Evolutionary conservation across 2,888 invertebrate species (phyloP), one percentile per base, ranked within the genome.

Genomic region (Drosophila diplacantha): DNA sequence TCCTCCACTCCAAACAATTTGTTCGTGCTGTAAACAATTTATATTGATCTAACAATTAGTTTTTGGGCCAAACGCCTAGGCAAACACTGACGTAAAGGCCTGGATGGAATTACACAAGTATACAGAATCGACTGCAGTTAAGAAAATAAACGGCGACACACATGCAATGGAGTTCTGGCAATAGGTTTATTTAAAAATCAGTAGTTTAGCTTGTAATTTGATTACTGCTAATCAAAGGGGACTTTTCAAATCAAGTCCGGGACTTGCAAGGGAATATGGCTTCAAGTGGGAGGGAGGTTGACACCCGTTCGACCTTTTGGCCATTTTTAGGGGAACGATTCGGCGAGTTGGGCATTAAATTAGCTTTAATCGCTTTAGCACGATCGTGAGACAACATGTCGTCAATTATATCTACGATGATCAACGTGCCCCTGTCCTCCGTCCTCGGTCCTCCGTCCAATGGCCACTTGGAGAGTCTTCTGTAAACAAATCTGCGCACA

Each of bases 311-410:
- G 65, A 63, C 58, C 69, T 43, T 49, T 41, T 38, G 32, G 32
- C 8, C 26, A 22, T 43, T 58, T 43, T 43, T 29, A 31, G 32
- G 50, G 51, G 14, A 50, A 39, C 34, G 46, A 26, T 39, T 59
- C 31, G n/a, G 31, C 20, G n/a, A 35, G 18, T 31, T 41, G 69
- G 73, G 71, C 75, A 72, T 81, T 76, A 79, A 79, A 73, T 83
- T 79, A 59, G 73, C 75, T 69, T 83, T 85, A 85, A 85, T 85
- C 85, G 84, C 75, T 80, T 85, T 85, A 83, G 85, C 85, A 85
- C 85, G 86, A 85, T 85, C 85, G 77, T 80, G 84, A 86, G 85
- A 86, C 85, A 84, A 85, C 84, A 85, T 83, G 86, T 83, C 85
- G 85, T 86, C 85, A 85, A 85, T 86, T 85, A 85, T 85, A 84